Conservation (phyloP, 1,140 invertebrate species). For the Achatina immaculata region DNA sequence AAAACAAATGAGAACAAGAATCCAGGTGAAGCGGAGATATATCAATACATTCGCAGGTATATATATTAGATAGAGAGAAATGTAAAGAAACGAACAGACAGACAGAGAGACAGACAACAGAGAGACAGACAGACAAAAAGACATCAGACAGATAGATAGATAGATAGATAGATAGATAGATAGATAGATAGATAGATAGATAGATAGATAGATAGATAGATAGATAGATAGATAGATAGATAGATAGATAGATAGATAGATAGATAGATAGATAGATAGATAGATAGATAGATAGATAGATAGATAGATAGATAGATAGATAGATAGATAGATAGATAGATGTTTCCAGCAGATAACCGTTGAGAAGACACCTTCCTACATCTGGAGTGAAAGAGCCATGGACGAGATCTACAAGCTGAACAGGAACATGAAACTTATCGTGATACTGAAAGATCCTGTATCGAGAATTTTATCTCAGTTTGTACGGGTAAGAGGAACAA, state of each 20-base stretch:
- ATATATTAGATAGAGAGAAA: too few species aligned
- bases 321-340: slow-evolving; percentile 7
- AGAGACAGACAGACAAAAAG: too few species aligned
- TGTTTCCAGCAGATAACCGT: slow-evolving; percentile 67
- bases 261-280: slow-evolving; percentile 4
- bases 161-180: too few species aligned
- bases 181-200: too few species aligned
- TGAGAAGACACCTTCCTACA: slow-evolving; percentile 75
- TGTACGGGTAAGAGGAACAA: slow-evolving; percentile 83
- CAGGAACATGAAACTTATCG: slow-evolving; percentile 84
- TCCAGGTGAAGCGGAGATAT: too few species aligned
- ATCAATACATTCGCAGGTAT: too few species aligned
- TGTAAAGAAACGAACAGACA: too few species aligned
- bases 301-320: slow-evolving; percentile 16
- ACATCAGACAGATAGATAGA: too few species aligned
- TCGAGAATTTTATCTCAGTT: slow-evolving; percentile 89
- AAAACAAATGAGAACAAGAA: too few species aligned
- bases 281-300: slow-evolving; percentile 4
- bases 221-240: background rate
- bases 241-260: background rate
- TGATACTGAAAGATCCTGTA: slow-evolving; percentile 91
- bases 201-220: too few species aligned
- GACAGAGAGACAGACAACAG: too few species aligned
- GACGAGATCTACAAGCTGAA: slow-evolving; percentile 88
- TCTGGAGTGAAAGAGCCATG: slow-evolving; percentile 79